phyloP scores from a whole-genome alignment of 2,888 invertebrate genomes.

The Dynastes maya region DNA sequence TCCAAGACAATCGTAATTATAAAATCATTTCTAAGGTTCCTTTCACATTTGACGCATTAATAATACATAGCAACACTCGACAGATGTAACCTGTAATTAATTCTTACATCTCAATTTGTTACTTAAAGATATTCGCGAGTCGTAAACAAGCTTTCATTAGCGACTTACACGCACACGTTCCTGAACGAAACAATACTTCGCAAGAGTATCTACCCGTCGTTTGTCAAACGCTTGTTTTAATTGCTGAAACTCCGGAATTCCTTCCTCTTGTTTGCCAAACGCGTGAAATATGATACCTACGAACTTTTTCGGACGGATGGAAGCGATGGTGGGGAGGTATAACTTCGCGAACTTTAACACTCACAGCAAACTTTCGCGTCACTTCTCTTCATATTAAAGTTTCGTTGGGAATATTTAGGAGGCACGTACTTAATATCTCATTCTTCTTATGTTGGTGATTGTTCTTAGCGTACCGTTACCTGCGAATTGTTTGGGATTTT shows the following conservation, averaged over 20 bases:
- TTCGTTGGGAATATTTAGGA: conserved; percentile 5
- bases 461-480: too few relatives aligned
- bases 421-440: not conserved
- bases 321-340: not conserved
- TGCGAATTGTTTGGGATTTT: too few relatives aligned
- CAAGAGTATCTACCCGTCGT: not conserved
- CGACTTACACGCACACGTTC: not conserved
- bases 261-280: conserved; percentile 33
- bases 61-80: too few relatives aligned
- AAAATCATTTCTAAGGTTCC: too few relatives aligned
- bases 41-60: too few relatives aligned
- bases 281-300: conserved; percentile 25
- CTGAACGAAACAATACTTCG: not conserved
- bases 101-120: not conserved
- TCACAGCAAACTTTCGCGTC: conserved; percentile 17
- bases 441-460: not conserved
- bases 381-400: conserved; percentile 37
- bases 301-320: conserved; percentile 22
- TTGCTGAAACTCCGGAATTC: conserved; percentile 13
- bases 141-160: not conserved
- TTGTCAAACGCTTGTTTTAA: conserved; percentile 21
- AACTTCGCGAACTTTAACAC: conserved; percentile 31
- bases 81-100: not conserved
- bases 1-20: too few relatives aligned
- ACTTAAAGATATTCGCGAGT: not conserved